A percentile compares a stretch with the other conserved stretches of the same genome.
Evolutionary conservation across 2,888 invertebrate genomes (phyloP).

Genomic region (Aleiodes leptofemur): DNA sequence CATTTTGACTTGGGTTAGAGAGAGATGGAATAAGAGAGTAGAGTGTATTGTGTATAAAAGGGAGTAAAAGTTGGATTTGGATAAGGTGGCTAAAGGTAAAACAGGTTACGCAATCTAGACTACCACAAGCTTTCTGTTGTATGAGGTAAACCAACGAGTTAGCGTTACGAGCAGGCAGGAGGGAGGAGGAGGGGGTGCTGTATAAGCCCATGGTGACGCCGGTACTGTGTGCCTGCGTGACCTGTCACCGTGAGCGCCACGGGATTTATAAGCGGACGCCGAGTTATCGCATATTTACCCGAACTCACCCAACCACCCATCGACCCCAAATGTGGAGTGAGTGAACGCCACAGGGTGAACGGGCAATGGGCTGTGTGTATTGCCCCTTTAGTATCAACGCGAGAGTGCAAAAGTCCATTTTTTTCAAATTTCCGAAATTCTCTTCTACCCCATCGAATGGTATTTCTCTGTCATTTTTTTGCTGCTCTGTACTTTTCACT

Average conservation of each 20-base stretch:
- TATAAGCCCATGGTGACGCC: slow-evolving; percentile 43
- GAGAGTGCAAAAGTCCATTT: background rate
- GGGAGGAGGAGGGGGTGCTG: slow-evolving; percentile 13
- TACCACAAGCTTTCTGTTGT: slow-evolving; percentile 6
- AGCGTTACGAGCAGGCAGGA: slow-evolving; percentile 28
- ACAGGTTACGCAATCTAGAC: slow-evolving; percentile 39
- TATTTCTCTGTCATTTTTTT: slow-evolving; percentile 49
- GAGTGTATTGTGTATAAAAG: slow-evolving; percentile 10
- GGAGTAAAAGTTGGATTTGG: slow-evolving; percentile 32
- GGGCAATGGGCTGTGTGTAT: background rate
- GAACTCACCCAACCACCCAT: slow-evolving; percentile 46
- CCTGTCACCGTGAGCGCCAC: slow-evolving; percentile 73
- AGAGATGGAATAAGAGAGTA: background rate
- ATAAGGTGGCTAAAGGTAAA: slow-evolving; percentile 43
- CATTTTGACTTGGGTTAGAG: slow-evolving; percentile 42
- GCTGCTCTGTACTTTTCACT: slow-evolving; percentile 38
- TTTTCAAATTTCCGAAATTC: background rate
- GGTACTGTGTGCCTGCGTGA: slow-evolving; percentile 69
- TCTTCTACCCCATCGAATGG: slow-evolving; percentile 32
- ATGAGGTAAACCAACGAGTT: slow-evolving; percentile 22
- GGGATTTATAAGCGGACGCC: slow-evolving; percentile 74
- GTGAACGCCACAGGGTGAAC: background rate
- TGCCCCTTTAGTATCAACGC: slow-evolving; percentile 41
- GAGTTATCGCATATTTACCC: slow-evolving; percentile 75
- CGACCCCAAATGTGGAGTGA: slow-evolving; percentile 37